Conservation (phyloP, 2,797 vertebrate species). For the Muscicapa comitata region DNA sequence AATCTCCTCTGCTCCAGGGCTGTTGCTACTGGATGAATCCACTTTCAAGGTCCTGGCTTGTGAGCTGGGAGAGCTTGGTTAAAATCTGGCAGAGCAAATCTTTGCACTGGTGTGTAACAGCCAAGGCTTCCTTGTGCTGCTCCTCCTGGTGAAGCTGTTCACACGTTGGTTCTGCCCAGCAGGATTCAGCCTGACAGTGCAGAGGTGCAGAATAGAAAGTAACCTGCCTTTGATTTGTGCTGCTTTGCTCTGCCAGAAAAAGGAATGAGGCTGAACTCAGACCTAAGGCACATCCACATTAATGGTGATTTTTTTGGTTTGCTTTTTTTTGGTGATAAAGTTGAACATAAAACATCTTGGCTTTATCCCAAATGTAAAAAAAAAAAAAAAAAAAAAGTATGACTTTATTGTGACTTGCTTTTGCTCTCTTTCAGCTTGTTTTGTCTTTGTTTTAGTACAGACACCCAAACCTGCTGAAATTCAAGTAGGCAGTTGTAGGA, state of each 20-base stretch:
- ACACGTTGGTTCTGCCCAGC: not conserved
- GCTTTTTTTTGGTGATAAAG: not conserved
- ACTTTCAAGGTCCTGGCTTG: not conserved
- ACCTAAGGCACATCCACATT: not conserved
- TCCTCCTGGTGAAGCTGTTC: not conserved
- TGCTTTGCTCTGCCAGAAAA: not conserved
- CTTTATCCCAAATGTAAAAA: not conserved
- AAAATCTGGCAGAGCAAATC: not conserved
- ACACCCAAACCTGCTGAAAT: not conserved
- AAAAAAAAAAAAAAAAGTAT: not conserved
- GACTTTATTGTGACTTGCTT: not conserved
- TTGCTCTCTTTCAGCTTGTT: not conserved
- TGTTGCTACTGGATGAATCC: not conserved
- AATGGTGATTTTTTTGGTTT: not conserved
- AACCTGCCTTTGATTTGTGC: not conserved
- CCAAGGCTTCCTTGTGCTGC: not conserved
- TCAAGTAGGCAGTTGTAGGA: not conserved
- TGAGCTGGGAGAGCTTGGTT: not conserved
- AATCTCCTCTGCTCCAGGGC: not conserved
- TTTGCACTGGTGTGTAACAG: not conserved
- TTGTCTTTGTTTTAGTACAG: not conserved
- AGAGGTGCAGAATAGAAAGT: not conserved
- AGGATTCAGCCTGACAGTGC: not conserved
- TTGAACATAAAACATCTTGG: not conserved
- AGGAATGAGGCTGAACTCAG: not conserved